Percentiles rank a stretch among this genome's conserved stretches.
Evolutionary conservation across 2,113 vertebrate species (phyloP).

Genomic region (Falcunculus frontatus): DNA sequence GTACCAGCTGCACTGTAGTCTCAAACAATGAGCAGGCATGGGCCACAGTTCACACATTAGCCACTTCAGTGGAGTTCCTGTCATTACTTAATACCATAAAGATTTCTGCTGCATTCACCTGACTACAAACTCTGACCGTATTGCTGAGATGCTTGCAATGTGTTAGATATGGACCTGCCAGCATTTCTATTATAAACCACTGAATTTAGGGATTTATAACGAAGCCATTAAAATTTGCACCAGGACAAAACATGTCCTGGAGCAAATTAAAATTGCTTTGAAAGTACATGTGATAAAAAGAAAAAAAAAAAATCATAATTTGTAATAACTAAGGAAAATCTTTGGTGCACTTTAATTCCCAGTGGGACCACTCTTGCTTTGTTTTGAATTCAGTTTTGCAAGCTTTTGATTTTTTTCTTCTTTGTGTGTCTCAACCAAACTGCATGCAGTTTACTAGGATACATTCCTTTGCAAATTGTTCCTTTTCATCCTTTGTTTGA

Average conservation of each 20-base stretch:
- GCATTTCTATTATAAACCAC: slow-evolving; percentile 6
- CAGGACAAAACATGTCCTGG: neutral
- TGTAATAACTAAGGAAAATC: neutral
- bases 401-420: slow-evolving; percentile 5
- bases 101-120: neutral
- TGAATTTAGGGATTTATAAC: slow-evolving; percentile 27
- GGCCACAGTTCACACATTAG: neutral
- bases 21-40: neutral
- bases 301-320: neutral
- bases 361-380: neutral
- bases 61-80: neutral
- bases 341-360: neutral
- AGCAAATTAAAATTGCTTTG: slow-evolving; percentile 10
- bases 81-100: neutral
- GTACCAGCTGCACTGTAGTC: neutral
- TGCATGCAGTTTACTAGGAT: neutral
- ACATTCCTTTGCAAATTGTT: slow-evolving; percentile 21
- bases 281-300: neutral
- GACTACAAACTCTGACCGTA: neutral
- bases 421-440: slow-evolving; percentile 2
- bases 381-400: slow-evolving; percentile 28
- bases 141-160: neutral
- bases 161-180: neutral
- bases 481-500: slow-evolving; percentile 24
- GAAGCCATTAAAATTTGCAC: slow-evolving; percentile 6